Evolutionary conservation across 2,797 vertebrate genomes (phyloP).

Genomic region (Staurois parvus): DNA sequence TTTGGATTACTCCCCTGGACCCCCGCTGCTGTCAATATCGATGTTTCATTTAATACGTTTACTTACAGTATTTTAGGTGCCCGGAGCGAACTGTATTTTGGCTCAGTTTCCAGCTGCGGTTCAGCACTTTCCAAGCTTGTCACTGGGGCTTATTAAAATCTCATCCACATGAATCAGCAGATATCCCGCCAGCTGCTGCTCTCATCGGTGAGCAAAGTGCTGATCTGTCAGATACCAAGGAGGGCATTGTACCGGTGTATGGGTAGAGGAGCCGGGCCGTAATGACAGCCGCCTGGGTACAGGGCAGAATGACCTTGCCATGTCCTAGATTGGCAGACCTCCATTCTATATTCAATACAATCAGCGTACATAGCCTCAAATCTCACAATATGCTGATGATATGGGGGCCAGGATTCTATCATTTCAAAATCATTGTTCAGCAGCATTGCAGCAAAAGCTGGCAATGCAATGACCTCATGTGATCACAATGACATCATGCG

Average conservation of each 20-base stretch:
- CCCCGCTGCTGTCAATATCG: slow-evolving; percentile 8
- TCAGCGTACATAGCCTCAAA: no score
- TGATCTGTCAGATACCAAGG: slow-evolving; percentile 6
- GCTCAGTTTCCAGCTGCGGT: slow-evolving; percentile 20
- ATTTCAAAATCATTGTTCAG: no score
- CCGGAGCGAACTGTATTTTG: slow-evolving; percentile 4
- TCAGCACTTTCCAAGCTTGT: slow-evolving; percentile 16
- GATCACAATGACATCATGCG: no score
- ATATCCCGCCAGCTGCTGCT: slow-evolving; percentile 16
- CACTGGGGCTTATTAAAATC: slow-evolving; percentile 43
- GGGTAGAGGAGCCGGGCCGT: not conserved
- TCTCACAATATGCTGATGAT: no score
- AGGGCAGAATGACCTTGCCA: not conserved
- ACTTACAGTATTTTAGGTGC: slow-evolving; percentile 20
- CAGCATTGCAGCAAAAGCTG: no score
- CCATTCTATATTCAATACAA: no score
- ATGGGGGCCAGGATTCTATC: no score
- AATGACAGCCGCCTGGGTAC: not conserved
- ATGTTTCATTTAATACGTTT: not conserved
- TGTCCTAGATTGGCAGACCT: not conserved
- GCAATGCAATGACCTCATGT: no score
- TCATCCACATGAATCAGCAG: slow-evolving; percentile 47
- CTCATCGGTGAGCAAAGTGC: slow-evolving; percentile 8
- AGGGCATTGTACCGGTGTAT: not conserved
- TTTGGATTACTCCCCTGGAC: not conserved